A percentile compares a stretch with the other conserved stretches of the same genome.
Conservation (phyloP, 2,797 vertebrate species). For the Sebastes vulpes region DNA sequence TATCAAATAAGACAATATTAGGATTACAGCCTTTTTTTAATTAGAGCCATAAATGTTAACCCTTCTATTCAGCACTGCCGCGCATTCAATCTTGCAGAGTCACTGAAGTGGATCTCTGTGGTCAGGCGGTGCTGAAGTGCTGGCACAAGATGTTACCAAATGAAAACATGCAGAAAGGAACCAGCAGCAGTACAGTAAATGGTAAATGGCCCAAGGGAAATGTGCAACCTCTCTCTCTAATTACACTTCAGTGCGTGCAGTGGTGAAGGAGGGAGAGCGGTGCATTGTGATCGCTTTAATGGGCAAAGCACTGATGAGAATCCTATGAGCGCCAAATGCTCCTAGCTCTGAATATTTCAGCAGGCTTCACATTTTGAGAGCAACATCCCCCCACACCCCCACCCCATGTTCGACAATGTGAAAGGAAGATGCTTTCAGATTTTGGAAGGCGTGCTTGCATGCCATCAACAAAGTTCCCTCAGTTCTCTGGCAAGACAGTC, state of each 20-base stretch:
- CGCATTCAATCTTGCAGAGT: constrained; percentile 21
- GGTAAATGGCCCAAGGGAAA: constrained; percentile 64
- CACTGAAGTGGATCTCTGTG: constrained; percentile 51
- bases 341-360: constrained; percentile 67
- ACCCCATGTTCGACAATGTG: constrained; percentile 34
- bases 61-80: neutral
- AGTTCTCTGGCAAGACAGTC: constrained; percentile 26
- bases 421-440: constrained; percentile 42
- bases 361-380: constrained; percentile 43
- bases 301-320: constrained; percentile 70
- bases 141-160: constrained; percentile 58
- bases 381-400: neutral
- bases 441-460: constrained; percentile 22
- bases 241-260: constrained; percentile 68
- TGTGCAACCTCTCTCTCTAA: constrained; percentile 64
- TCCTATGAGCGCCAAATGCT: constrained; percentile 53
- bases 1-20: neutral
- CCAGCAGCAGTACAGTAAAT: constrained; percentile 55
- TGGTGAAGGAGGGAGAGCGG: constrained; percentile 52
- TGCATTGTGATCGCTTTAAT: constrained; percentile 64
- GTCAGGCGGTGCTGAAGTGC: constrained; percentile 26
- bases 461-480: constrained; percentile 34
- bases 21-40: neutral
- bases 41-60: constrained; percentile 21
- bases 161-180: constrained; percentile 54